Base-by-base conservation (phyloP, 2,113 vertebrate genomes). In the Melospiza georgiana region DNA sequence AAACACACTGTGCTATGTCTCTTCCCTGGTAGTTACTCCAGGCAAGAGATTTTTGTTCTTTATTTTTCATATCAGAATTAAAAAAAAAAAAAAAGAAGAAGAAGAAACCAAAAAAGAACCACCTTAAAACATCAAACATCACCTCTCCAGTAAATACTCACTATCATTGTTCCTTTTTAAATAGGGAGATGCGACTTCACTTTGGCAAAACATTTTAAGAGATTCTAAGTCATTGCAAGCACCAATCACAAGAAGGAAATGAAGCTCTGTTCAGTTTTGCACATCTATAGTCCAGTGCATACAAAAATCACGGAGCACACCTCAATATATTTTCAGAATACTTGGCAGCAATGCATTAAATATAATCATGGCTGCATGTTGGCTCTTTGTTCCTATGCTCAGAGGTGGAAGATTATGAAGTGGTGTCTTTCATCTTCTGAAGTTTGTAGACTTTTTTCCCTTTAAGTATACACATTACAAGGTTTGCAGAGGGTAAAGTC, bases 331-430 rank as follows among this genome's bases (percentile, higher is more conserved):
- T 87, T 94, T 86, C 73, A 59, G 73, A 89, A 71, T 11, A 67
- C 39, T 57, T 91, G 87, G 84, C 81, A 84, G 82, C 62, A 84
- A 82, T 68, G 74, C 57, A 51, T 75, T 72, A 43, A 81, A 93
- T 44, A 25, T 54, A 83, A 83, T 20, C 76, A 28, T 1, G 51
- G 83, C 19, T 95, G 30, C 67, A 49, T 3, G 37, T 51, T 91
- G 81, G 57, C 74, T 72, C 87, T 72, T 61, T 89, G 39, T 63
- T 84, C 81, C 74, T 84, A 8, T 72, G 61, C 43, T 81, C 62
- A 78, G 90, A 89, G 66, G 57, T 84, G 48, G 69, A 82, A 87
- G 81, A 91, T 84, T 91, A 87, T 62, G 69, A 95, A 93, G 92
- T 82, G 77, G 33, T 78, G 74, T 91, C 92, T 84, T 94, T 91